Evolutionary conservation across 2,797 vertebrate species (phyloP).

Genomic region (Helicolenus hilgendorfi): DNA sequence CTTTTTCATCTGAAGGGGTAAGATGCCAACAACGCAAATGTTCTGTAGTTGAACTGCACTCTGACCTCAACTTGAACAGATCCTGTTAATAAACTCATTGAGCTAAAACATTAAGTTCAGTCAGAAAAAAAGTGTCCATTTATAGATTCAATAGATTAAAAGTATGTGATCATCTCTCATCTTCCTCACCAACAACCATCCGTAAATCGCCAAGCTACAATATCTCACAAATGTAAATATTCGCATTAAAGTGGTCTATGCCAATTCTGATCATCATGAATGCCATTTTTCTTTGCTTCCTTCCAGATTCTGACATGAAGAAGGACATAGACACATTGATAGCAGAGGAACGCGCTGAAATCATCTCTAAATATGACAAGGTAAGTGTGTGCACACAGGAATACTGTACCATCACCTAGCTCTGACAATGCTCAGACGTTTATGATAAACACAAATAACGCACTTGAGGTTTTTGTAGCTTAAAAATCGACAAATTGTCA

Average conservation of each 20-base stretch:
- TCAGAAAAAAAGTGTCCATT: neutral
- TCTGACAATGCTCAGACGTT: neutral
- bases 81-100: neutral
- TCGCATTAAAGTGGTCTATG: neutral
- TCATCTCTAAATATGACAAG: constrained; percentile 94
- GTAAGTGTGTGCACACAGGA: constrained; percentile 70
- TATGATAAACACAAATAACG: neutral
- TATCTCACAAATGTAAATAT: neutral
- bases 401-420: neutral
- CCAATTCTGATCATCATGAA: neutral
- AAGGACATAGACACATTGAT: constrained; percentile 94
- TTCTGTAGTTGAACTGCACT: neutral
- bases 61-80: neutral
- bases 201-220: neutral
- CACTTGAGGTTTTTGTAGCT: neutral
- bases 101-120: neutral
- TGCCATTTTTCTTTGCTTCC: constrained; percentile 14
- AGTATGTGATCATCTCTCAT: neutral
- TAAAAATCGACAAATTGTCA: neutral
- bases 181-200: neutral
- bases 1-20: neutral
- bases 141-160: neutral
- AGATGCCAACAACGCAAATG: neutral
- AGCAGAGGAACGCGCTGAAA: constrained; percentile 93
- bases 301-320: constrained; percentile 95